These are phyloP conservation scores for Sarcophaga variegata DNA, from an alignment of 2,888 invertebrate species.

Conservation along the genomic window DNA sequence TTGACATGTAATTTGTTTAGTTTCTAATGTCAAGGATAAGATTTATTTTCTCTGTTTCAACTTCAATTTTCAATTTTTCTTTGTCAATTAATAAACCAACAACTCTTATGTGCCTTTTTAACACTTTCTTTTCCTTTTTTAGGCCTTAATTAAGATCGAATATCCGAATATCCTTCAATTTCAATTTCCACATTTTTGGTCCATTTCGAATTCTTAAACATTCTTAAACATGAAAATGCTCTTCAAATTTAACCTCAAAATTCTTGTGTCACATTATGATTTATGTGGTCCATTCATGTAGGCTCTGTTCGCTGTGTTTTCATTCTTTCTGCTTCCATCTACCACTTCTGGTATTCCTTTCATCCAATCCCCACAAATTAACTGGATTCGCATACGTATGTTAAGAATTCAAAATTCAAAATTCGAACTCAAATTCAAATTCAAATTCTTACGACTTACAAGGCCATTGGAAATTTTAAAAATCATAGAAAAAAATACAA, in stretches of 20 bases:
- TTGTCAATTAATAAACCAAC: too few relatives aligned
- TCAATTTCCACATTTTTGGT: not conserved
- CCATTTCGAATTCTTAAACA: not conserved
- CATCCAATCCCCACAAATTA: slow-evolving; percentile 18
- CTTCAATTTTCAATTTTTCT: too few relatives aligned
- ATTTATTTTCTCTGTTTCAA: too few relatives aligned
- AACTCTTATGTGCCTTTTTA: not conserved
- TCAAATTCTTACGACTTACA: not conserved
- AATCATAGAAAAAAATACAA: not conserved
- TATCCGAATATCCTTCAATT: slow-evolving; percentile 14
- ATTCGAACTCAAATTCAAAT: not conserved
- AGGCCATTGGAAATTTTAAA: not conserved
- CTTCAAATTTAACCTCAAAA: slow-evolving; percentile 7
- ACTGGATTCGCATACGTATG: slow-evolving; percentile 24
- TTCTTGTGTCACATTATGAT: slow-evolving; percentile 27
- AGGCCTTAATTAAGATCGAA: not conserved
- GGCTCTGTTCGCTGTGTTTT: not conserved
- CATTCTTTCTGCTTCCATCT: too few relatives aligned
- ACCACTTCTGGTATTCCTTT: not conserved
- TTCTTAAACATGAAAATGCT: slow-evolving; percentile 13
- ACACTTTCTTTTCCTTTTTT: not conserved
- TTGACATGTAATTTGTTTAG: too few relatives aligned
- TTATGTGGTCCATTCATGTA: slow-evolving; percentile 35
- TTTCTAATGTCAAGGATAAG: too few relatives aligned
- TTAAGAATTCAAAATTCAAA: slow-evolving; percentile 15